Conservation (phyloP, 2,888 invertebrate genomes). For the Drosophila eohydei region DNA sequence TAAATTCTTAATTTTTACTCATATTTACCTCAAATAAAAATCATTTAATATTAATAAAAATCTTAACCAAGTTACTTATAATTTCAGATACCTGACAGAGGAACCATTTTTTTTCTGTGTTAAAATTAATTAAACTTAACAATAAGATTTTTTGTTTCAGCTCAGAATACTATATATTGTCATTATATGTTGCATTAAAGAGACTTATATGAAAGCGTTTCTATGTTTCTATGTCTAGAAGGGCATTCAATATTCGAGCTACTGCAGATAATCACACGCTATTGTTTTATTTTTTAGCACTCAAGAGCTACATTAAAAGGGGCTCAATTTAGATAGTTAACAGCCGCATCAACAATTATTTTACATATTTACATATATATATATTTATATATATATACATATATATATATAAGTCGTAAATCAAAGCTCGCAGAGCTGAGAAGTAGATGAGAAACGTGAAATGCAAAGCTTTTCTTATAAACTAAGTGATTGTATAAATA, state of each 20-base stretch:
- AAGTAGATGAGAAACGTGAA: constrained; percentile 47
- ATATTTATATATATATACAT: neutral
- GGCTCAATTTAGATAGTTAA: constrained; percentile 4
- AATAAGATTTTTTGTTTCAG: no score
- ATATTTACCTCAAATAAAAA: no score
- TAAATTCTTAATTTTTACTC: no score
- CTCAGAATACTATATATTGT: no score
- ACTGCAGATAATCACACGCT: neutral
- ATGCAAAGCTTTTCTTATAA: constrained; percentile 27
- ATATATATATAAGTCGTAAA: neutral
- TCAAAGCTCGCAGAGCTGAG: constrained; percentile 1
- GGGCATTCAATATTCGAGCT: neutral
- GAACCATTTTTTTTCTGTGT: no score
- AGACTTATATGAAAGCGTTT: neutral
- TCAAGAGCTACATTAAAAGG: neutral
- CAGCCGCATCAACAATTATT: constrained; percentile 4
- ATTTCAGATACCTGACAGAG: no score
- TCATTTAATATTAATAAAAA: no score
- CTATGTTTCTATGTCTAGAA: neutral
- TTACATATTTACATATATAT: neutral
- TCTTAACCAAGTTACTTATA: no score
- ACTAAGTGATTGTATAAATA: constrained; percentile 38
- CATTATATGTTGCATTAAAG: no score
- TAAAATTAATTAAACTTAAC: no score
- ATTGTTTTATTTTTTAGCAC: neutral